phyloP scores from a whole-genome alignment of 1,140 invertebrate genomes.

The Ectropis grisescens region DNA sequence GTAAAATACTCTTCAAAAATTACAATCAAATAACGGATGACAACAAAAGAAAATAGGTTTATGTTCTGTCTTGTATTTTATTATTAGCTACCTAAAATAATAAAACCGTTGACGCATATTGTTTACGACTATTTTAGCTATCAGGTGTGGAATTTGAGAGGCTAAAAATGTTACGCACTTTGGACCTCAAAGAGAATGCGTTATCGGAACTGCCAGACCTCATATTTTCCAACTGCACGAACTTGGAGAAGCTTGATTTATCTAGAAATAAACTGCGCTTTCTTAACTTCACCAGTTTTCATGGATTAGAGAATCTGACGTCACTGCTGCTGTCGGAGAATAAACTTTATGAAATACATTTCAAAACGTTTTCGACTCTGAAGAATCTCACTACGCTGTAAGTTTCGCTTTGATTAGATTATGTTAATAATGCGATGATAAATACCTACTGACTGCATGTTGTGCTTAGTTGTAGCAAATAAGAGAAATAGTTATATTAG shows the following conservation, averaged over 20 bases:
- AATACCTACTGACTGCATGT: too few species aligned
- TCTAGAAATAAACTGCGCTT: conserved; percentile 72
- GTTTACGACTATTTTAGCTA: too few species aligned
- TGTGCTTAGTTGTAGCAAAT: too few species aligned
- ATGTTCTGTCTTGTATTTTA: too few species aligned
- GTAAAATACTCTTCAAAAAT: conserved; percentile 10
- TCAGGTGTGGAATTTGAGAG: conserved; percentile 53
- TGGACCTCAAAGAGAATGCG: conserved; percentile 62
- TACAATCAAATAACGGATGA: too few species aligned
- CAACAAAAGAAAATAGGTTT: too few species aligned
- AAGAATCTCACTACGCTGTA: conserved; percentile 62
- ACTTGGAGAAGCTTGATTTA: conserved; percentile 71
- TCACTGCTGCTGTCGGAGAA: conserved; percentile 56
- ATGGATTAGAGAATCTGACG: conserved; percentile 48
- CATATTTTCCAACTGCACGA: conserved; percentile 68
- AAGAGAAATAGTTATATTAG: too few species aligned
- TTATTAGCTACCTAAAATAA: too few species aligned
- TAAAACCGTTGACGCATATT: too few species aligned
- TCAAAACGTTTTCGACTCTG: conserved; percentile 58
- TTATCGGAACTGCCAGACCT: conserved; percentile 70
- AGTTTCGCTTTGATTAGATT: too few species aligned
- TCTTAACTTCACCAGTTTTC: conserved; percentile 53
- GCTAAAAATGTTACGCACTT: conserved; percentile 38
- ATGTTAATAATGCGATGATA: too few species aligned
- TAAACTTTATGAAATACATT: conserved; percentile 55